Conservation (phyloP, 2,797 vertebrate genomes). For the Eulemur coronatus region DNA sequence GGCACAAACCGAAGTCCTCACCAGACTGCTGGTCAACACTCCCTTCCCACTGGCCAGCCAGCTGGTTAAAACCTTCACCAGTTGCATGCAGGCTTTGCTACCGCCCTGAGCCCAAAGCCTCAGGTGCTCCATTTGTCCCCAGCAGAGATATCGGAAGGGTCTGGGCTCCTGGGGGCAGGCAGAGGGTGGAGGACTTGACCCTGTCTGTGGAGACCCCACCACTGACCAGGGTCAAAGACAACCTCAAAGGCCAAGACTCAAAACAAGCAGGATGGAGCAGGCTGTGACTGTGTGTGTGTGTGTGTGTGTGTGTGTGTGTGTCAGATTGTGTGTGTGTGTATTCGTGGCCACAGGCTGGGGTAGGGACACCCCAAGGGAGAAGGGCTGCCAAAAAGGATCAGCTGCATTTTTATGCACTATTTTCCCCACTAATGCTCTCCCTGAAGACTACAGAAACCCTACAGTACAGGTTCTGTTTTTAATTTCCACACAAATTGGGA, state of each 20-base stretch:
- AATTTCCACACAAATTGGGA: slow-evolving; percentile 36
- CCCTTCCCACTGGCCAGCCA: neutral
- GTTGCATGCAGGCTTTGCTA: neutral
- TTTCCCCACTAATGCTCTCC: slow-evolving; percentile 46
- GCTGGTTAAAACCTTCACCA: neutral
- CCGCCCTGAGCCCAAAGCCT: fast-evolving
- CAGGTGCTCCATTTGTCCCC: neutral
- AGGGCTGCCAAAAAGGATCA: neutral
- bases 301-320: neutral
- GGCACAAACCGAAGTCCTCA: neutral
- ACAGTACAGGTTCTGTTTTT: slow-evolving; percentile 20
- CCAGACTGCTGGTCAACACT: neutral
- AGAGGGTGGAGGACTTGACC: neutral
- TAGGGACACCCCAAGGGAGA: neutral
- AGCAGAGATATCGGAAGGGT: neutral
- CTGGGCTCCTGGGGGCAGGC: neutral
- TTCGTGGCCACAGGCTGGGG: neutral
- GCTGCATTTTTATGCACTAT: slow-evolving; percentile 45
- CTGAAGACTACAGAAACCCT: slow-evolving; percentile 28
- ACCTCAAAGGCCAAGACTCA: neutral
- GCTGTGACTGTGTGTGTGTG: neutral
- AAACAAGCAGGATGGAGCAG: neutral
- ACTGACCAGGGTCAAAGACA: neutral
- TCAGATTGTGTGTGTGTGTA: neutral
- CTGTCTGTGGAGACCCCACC: no score